Percentiles rank a stretch among this genome's conserved stretches.
Conservation (phyloP, 2,888 invertebrate species). For the Drosophila emarginata region DNA sequence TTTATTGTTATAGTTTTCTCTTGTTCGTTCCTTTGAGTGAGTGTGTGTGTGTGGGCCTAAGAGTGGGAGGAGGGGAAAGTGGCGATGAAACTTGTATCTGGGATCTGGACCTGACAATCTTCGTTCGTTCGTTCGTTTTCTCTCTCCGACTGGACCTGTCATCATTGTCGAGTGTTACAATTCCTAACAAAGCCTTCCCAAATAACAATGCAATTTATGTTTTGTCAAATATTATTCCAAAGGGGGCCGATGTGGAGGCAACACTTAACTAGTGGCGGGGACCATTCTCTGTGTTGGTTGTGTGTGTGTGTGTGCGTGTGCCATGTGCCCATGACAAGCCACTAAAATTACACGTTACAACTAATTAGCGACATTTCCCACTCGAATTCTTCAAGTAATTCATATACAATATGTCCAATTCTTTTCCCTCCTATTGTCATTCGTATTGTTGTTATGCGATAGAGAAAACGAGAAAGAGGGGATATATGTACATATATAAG, state of each 20-base stretch:
- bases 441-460: slow-evolving; percentile 12
- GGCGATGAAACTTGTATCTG: neutral
- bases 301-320: no score
- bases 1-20: slow-evolving; percentile 72
- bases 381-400: slow-evolving; percentile 46
- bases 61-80: neutral
- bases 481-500: neutral
- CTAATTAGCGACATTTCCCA: slow-evolving; percentile 62
- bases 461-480: neutral
- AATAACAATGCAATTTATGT: slow-evolving; percentile 48
- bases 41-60: slow-evolving; percentile 31
- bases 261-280: neutral
- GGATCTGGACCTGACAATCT: slow-evolving; percentile 51
- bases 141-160: slow-evolving; percentile 44
- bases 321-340: slow-evolving; percentile 41
- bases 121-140: slow-evolving; percentile 28
- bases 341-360: slow-evolving; percentile 67
- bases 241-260: neutral
- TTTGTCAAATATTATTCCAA: slow-evolving; percentile 1
- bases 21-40: slow-evolving; percentile 8
- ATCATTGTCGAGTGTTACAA: slow-evolving; percentile 52
- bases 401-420: slow-evolving; percentile 40
- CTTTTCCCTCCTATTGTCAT: slow-evolving; percentile 6
- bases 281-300: neutral
- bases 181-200: slow-evolving; percentile 31